Evolutionary conservation across 1,140 invertebrate genomes (phyloP), one percentile per base, ranked within the genome.

Genomic region (Aphis craccivora): DNA sequence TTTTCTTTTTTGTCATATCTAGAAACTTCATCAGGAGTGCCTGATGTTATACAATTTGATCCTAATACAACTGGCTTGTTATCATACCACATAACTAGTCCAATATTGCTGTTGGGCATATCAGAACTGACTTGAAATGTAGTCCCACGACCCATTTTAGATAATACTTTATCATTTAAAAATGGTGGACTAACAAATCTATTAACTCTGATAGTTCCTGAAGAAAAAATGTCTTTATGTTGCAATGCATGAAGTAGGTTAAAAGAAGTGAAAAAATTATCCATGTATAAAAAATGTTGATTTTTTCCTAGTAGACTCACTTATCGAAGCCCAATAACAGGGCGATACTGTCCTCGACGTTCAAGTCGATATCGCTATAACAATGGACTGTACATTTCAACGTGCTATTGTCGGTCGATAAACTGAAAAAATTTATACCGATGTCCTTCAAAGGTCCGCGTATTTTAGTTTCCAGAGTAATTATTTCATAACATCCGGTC

Each of bases 1-100:
- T 60, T 90, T 35, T 90, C 20, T 90, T 90, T 90, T 90, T 90
- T 60, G 20, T 23, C n/a, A 51, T 60, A 90, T 6, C 89, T 53
- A 18, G 30, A 60, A 0, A 90, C 53, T 35, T n/a, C n/a, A n/a
- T n/a, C n/a, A n/a, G 37, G 23, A 30, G 20, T 60, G 5, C 89
- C 53, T 40, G 89, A 90, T 40, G 35, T 40, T 23, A 90, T 67
- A 25, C 43, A 90, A 43, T 55, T 90, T 40, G 37, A 90, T 43
- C 51, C 89, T 60, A 90, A 90, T 37, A 35, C 6, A 23, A 90
- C 55, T 25, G 53, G 35, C 48, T 67, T 90, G 37, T 90, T 90
- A 35, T 90, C 89, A 60, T 40, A 90, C 89, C 53, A 90, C 43
- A 67, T 55, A 25, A 60, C 55, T 40, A 90, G 2, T 22, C 89